A percentile compares a stretch with the other conserved stretches of the same genome.
Conservation (phyloP, 2,113 vertebrate species). For the Poeciliopsis occidentalis region DNA sequence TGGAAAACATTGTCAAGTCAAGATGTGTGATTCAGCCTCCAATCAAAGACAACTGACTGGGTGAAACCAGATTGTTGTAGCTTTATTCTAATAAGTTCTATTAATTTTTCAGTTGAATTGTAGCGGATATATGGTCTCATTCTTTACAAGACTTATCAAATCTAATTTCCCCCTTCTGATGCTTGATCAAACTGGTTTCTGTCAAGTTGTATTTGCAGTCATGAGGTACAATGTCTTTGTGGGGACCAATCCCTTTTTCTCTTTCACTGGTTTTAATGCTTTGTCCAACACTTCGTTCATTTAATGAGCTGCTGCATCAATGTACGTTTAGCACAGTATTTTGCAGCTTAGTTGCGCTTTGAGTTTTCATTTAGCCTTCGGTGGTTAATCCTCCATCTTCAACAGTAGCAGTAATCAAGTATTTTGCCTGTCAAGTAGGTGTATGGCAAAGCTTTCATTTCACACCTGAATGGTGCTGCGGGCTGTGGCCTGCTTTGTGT, state of each 20-base stretch:
- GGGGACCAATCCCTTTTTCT: neutral
- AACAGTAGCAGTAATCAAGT: conserved; percentile 35
- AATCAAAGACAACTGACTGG: too few species aligned
- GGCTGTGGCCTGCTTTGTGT: neutral
- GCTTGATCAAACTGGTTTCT: neutral
- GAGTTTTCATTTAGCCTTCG: conserved; percentile 21
- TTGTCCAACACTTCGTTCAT: conserved; percentile 1
- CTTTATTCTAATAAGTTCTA: neutral
- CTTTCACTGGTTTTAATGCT: conserved; percentile 1
- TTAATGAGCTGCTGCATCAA: conserved; percentile 6
- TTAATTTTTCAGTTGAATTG: neutral
- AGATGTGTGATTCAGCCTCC: too few species aligned
- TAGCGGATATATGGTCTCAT: neutral
- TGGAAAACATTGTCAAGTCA: too few species aligned
- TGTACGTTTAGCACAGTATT: neutral
- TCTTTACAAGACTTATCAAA: neutral
- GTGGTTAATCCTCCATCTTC: conserved; percentile 42
- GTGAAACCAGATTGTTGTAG: too few species aligned
- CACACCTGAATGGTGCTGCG: conserved; percentile 45
- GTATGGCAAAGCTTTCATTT: conserved; percentile 55
- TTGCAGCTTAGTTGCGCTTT: conserved; percentile 23
- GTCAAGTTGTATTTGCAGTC: neutral
- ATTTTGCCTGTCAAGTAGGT: conserved; percentile 47
- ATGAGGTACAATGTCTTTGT: neutral
- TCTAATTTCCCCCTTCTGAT: neutral